These are phyloP conservation scores for Maylandia zebra DNA, from an alignment of 2,113 vertebrate genomes.

Conservation along the genomic window DNA sequence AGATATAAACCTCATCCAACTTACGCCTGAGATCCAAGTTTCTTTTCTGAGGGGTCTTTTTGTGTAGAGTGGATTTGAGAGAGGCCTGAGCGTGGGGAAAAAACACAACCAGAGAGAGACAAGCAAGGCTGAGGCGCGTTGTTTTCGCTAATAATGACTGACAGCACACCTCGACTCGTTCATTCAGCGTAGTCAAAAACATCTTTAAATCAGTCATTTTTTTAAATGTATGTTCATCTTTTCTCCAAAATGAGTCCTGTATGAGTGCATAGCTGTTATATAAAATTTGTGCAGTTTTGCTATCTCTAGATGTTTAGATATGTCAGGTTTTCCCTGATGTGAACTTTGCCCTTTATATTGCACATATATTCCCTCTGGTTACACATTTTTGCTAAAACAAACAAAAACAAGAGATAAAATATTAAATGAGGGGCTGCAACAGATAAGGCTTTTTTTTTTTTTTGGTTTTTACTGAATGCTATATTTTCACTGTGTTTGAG, in stretches of 20 bases:
- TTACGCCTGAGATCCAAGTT: slow-evolving; percentile 64
- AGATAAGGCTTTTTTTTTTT: background rate
- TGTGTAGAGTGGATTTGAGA: slow-evolving; percentile 64
- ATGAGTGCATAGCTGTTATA: background rate
- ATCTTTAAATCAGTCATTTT: slow-evolving; percentile 21
- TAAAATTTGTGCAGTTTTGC: background rate
- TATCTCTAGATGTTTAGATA: background rate
- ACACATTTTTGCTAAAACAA: background rate
- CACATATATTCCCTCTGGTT: background rate
- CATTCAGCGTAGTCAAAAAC: slow-evolving; percentile 2
- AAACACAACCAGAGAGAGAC: slow-evolving; percentile 31
- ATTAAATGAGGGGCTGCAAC: background rate
- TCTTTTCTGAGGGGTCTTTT: slow-evolving; percentile 61
- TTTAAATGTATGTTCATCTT: background rate
- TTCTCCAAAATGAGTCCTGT: background rate
- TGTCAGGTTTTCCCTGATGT: fast-evolving
- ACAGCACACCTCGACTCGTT: slow-evolving; percentile 28
- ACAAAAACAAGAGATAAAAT: background rate
- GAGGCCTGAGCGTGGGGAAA: slow-evolving; percentile 28
- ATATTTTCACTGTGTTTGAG: background rate
- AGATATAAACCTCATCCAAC: slow-evolving; percentile 69
- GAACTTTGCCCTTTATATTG: background rate
- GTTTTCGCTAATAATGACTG: slow-evolving; percentile 54
- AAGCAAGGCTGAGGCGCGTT: slow-evolving; percentile 51
- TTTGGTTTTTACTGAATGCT: background rate